A percentile compares a stretch with the other conserved stretches of the same genome.
phyloP scores from a whole-genome alignment of 2,113 vertebrate genomes.

The Poeciliopsis prolifica region DNA sequence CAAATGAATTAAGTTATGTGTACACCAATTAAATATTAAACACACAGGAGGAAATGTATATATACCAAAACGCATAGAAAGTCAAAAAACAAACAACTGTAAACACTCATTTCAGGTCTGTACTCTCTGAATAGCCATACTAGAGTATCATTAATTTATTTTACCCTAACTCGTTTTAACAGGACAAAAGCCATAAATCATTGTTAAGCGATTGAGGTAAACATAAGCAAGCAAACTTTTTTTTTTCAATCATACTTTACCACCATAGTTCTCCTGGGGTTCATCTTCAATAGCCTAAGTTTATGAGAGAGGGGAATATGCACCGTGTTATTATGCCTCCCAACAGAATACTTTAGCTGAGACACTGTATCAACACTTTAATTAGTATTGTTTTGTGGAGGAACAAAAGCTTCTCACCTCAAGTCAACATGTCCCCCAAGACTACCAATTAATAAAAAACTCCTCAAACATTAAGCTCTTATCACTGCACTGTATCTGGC shows the following conservation, averaged over 20 bases:
- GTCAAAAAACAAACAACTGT: no score
- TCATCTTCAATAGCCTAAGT: conserved; percentile 71
- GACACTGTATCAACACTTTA: conserved; percentile 66
- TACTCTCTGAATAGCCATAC: background rate
- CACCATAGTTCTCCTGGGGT: conserved; percentile 58
- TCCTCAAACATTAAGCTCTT: conserved; percentile 62
- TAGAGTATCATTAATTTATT: background rate
- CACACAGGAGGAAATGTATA: no score
- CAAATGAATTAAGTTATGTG: no score
- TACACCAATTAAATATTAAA: no score
- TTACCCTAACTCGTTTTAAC: conserved; percentile 1
- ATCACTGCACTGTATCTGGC: conserved; percentile 25
- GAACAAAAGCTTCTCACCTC: conserved; percentile 66
- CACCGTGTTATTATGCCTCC: conserved; percentile 42
- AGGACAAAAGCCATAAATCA: conserved; percentile 13
- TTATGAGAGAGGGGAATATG: conserved; percentile 53
- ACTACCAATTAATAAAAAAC: conserved; percentile 72
- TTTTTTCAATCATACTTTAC: conserved; percentile 16
- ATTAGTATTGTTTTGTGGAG: conserved; percentile 66
- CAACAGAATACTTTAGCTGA: conserved; percentile 57
- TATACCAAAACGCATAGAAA: no score
- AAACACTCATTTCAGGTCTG: no score
- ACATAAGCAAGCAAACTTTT: conserved; percentile 9
- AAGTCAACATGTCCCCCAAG: conserved; percentile 57
- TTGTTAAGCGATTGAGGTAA: conserved; percentile 9